phyloP scores from a whole-genome alignment of 2,113 vertebrate genomes.

The Ancistrus triradiatus region DNA sequence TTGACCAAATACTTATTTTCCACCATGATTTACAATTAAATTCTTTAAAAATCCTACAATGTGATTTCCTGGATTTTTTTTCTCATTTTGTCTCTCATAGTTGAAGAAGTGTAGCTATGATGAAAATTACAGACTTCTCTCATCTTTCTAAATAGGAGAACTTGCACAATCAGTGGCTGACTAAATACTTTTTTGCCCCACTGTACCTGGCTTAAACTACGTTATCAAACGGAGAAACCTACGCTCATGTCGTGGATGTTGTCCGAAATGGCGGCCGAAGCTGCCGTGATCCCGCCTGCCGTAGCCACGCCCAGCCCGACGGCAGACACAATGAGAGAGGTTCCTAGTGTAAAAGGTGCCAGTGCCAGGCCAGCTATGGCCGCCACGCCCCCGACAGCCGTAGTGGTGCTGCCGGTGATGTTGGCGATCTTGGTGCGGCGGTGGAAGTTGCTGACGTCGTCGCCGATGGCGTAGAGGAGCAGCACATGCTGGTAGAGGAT shows the following conservation, averaged over 20 bases:
- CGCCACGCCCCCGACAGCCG: constrained; percentile 60
- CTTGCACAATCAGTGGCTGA: too few relatives aligned
- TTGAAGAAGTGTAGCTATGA: too few relatives aligned
- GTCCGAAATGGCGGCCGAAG: constrained; percentile 63
- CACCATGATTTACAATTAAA: too few relatives aligned
- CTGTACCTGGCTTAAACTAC: too few relatives aligned
- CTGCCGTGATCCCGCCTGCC: constrained; percentile 61
- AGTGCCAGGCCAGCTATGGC: constrained; percentile 66
- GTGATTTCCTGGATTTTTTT: too few relatives aligned
- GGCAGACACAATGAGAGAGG: constrained; percentile 61
- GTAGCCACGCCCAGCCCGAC: constrained; percentile 62
- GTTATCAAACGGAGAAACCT: too few relatives aligned
- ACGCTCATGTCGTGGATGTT: constrained; percentile 56
- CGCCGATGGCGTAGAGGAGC: constrained; percentile 57
- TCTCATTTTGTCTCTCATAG: too few relatives aligned
- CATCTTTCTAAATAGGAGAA: too few relatives aligned
- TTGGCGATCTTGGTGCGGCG: constrained; percentile 62
- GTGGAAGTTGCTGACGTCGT: constrained; percentile 64
- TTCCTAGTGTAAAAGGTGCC: constrained; percentile 62
- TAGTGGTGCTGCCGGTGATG: constrained; percentile 67
- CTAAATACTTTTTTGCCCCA: too few relatives aligned
- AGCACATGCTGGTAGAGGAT: constrained; percentile 65
- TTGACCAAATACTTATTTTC: too few relatives aligned
- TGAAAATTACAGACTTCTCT: too few relatives aligned
- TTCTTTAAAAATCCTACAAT: too few relatives aligned